phyloP scores from a whole-genome alignment of 2,113 vertebrate genomes.

The Athene noctua region DNA sequence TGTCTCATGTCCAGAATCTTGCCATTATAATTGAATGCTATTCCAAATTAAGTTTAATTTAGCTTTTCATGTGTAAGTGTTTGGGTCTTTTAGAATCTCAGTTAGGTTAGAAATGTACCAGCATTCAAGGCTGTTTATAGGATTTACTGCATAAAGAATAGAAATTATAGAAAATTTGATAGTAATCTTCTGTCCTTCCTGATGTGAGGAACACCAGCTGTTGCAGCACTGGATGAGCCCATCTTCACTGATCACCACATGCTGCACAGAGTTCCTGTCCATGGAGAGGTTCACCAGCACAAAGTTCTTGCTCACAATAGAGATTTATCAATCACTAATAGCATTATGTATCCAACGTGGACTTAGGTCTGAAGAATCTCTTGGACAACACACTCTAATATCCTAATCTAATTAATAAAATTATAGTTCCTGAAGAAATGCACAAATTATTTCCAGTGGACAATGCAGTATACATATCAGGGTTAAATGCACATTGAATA shows the following conservation, averaged over 20 bases:
- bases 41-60: not conserved
- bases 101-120: not conserved
- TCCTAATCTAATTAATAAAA: not conserved
- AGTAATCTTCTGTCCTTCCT: not conserved
- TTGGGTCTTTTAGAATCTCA: not conserved
- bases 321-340: not conserved
- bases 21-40: not conserved
- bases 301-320: not conserved
- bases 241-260: fast-evolving
- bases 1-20: not conserved
- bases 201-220: not conserved
- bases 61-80: not conserved
- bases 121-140: not conserved
- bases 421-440: not conserved
- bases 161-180: not conserved
- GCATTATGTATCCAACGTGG: not conserved
- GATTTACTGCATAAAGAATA: not conserved
- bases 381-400: not conserved
- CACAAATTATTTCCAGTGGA: not conserved
- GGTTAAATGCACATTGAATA: not conserved
- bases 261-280: not conserved
- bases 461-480: not conserved
- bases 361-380: not conserved
- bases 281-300: not conserved
- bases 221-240: fast-evolving